Base-by-base conservation (phyloP, 1,140 invertebrate genomes). In the Drosophila rufa region DNA sequence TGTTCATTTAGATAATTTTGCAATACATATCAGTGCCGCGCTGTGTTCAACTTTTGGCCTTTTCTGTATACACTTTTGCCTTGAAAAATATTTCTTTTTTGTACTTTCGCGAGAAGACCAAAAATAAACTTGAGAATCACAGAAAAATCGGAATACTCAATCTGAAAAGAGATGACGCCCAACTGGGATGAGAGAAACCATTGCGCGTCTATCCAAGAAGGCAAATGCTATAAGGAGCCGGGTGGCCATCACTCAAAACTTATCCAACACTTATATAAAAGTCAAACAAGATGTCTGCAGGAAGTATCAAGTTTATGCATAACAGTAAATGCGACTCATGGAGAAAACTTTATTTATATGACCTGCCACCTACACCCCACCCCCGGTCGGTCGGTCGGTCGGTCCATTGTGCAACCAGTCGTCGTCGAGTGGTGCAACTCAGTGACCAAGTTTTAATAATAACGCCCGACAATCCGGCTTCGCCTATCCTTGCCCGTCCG, bases 401-500 rank as follows among this genome's bases (percentile, higher is more conserved):
- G 8, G 30, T 40, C 33, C 15, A 46, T 78, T 80, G 62, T 81
- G 81, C 67, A 84, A 74, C 42, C 46, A 67, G 55, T 66, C 56
- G 48, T 22, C 40, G 48, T 22, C 40, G 53, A 67, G 48, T 45
- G 67, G 40, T 55, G 67, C 64, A 61, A 62, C 81, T 67, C 64
- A 68, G 42, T 70, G 75, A 36, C 64, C 79, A 80, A 82, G 75
- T 79, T 86, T 86, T 76, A 73, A 82, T 87, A 82, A 74, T 68
- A 87, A 66, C 59, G 61, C 70, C 69, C 46, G 45, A 25, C 53
- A 51, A 42, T 71, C 66, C 3, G 57, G 56, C 45, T 43, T 25
- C 60, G 38, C 64, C 40, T 58, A 27, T 55, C 38, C 69, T 11
- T 27, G 50, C 12, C 27, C n/a, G 7, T 19, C 48, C 30, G 14